phyloP scores from a whole-genome alignment of 2,888 invertebrate species.

The Argyresthia goedartella region DNA sequence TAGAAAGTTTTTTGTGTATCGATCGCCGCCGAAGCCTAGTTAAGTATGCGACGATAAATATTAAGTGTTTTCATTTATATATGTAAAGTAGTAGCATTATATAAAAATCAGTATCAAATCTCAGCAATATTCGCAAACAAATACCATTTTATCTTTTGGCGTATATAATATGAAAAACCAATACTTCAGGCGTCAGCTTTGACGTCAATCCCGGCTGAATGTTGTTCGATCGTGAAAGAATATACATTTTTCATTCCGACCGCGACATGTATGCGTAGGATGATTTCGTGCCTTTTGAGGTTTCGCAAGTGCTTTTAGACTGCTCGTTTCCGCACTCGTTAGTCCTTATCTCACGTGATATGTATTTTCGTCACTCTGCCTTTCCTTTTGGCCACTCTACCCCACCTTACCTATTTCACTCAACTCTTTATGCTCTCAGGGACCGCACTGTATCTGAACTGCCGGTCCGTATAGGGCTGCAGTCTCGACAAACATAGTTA shows the following conservation, averaged over 20 bases:
- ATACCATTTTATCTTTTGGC: conserved; percentile 4
- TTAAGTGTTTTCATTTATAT: no score
- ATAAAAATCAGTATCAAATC: background rate
- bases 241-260: conserved; percentile 37
- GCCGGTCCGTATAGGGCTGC: no score
- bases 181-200: conserved; percentile 22
- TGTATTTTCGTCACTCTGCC: background rate
- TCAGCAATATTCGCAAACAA: conserved; percentile 6
- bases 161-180: conserved; percentile 8
- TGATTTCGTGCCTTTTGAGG: background rate
- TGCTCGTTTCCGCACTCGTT: background rate
- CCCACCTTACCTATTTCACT: no score
- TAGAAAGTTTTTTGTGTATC: no score
- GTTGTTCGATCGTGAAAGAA: conserved; percentile 28
- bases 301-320: background rate
- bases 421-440: no score
- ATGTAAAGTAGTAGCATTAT: no score
- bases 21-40: no score
- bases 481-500: no score
- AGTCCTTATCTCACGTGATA: background rate
- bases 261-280: conserved; percentile 22
- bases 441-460: no score
- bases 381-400: background rate
- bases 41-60: no score
- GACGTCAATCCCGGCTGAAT: conserved; percentile 33